phyloP scores from a whole-genome alignment of 2,797 vertebrate genomes.

The Allobates femoralis region DNA sequence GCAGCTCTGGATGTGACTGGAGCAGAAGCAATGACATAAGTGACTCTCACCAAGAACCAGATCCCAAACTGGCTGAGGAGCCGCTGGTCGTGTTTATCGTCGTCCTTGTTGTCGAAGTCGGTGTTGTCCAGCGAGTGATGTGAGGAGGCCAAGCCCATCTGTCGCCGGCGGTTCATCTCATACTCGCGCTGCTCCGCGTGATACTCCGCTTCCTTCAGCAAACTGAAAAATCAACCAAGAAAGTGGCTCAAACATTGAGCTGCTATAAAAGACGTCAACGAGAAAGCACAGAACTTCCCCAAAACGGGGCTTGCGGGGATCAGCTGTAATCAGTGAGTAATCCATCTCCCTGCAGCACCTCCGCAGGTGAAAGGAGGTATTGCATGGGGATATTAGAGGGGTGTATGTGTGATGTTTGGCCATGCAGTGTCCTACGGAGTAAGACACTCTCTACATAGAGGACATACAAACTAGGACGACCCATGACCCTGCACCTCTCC shows the following conservation, averaged over 20 bases:
- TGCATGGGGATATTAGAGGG: background rate
- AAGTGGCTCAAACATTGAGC: background rate
- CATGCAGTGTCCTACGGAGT: background rate
- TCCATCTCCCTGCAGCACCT: background rate
- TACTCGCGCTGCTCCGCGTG: conserved; percentile 95
- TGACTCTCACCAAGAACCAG: conserved; percentile 93
- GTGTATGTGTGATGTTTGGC: background rate
- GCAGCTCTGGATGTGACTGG: background rate
- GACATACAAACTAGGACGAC: background rate
- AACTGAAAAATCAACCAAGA: conserved; percentile 72
- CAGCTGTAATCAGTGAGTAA: background rate
- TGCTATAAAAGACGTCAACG: background rate
- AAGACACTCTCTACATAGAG: background rate
- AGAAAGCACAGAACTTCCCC: background rate
- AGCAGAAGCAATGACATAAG: background rate
- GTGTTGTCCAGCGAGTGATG: conserved; percentile 96
- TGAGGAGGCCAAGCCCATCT: conserved; percentile 95
- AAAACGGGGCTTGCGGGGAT: background rate
- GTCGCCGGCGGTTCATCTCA: conserved; percentile 91
- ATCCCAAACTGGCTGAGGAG: conserved; percentile 98
- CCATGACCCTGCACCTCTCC: background rate
- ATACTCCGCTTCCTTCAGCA: conserved; percentile 97
- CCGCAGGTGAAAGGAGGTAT: background rate
- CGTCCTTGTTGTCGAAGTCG: conserved; percentile 98
- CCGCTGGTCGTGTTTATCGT: conserved; percentile 96